These are phyloP conservation scores for Ptilorrhoa leucosticta DNA, from an alignment of 2,113 vertebrate species.

Conservation along the genomic window DNA sequence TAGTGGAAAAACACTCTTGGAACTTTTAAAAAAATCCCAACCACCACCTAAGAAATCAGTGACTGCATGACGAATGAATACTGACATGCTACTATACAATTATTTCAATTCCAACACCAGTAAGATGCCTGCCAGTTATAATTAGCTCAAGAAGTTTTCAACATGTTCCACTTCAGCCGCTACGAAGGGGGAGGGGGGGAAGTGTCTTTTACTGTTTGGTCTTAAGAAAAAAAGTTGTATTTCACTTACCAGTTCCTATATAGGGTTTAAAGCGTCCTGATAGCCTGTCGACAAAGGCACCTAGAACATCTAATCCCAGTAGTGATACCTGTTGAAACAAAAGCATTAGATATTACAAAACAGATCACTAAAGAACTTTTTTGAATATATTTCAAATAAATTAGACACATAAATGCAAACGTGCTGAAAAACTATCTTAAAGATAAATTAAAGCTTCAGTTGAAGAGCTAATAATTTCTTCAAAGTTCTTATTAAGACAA, in stretches of 20 bases:
- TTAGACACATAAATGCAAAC: not conserved
- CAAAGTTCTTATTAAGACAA: not conserved
- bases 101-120: not conserved
- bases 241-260: conserved; percentile 84
- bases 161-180: not conserved
- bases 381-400: not conserved
- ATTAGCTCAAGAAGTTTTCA: not conserved
- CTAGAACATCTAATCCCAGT: conserved; percentile 89
- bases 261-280: conserved; percentile 88
- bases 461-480: not conserved
- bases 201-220: not conserved
- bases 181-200: rapidly evolving
- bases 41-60: not conserved
- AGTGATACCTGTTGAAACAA: conserved; percentile 83
- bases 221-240: not conserved
- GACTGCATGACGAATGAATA: not conserved
- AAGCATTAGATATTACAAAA: not conserved
- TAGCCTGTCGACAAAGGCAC: conserved; percentile 86
- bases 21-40: not conserved
- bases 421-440: not conserved
- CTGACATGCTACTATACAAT: not conserved
- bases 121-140: not conserved
- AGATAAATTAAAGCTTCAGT: not conserved
- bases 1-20: not conserved
- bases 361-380: not conserved